Evolutionary conservation across 2,797 vertebrate species (phyloP), one percentile per base, ranked within the genome.

Genomic region (Sciurus vulgaris): DNA sequence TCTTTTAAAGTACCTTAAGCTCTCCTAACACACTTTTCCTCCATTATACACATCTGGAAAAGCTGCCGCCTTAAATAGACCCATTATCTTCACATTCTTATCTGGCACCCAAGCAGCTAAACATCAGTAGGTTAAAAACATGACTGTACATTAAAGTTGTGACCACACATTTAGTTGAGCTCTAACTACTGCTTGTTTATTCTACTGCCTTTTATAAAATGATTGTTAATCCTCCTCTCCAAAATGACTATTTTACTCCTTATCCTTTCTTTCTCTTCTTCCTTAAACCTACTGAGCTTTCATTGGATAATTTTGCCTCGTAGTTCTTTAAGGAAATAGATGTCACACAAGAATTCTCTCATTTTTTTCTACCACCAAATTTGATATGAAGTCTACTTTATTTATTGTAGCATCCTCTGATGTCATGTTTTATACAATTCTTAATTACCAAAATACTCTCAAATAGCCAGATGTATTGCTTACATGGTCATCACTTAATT

Each of bases 381-480:
- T 91, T 35, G 61, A 77, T 77, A 22, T 12, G 20, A 41, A 9
- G 70, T 90, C 33, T 8, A 0, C 56, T 94, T 93, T 24, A 33
- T 77, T 91, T 77, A 73, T 41, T 86, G 33, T 59, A 74, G 44
- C 18, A 61, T 35, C 41, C 35, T 90, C 87, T 86, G 86, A 84
- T 7, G 3, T 70, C 72, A 95, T 91, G 2, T 51, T 93, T 86
- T 72, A 85, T 76, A 13, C 2, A 41, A 72, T 56, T 94, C 30
- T 81, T 74, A 95, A 41, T 79, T 89, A 61, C 24, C 17, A 33
- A 47, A 86, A 88, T 92, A 35, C 47, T 90, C 14, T 93, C 86
- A 92, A 82, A n/a, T 90, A 83, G 2, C 51, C 56, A 72, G 30
- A 70, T 70, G 12, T 22, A 84, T 92, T 88, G 22, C 30, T 76